phyloP scores from a whole-genome alignment of 1,140 invertebrate species.

The Cryptotermes secundus region DNA sequence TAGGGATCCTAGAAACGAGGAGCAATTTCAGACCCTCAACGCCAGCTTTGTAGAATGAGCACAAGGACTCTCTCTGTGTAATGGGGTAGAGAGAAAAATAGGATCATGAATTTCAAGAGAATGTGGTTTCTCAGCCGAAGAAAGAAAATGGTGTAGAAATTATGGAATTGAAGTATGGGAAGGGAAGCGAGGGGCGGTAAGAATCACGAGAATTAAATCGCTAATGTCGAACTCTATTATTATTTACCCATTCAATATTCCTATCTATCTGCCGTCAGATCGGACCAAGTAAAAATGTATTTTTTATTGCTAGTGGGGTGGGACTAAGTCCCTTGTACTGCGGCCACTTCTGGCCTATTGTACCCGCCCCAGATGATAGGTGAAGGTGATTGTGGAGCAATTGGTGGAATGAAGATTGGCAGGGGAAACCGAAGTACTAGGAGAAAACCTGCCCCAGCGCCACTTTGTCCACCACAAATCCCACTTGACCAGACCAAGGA shows the following conservation, averaged over 20 bases:
- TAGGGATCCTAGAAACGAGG: neutral
- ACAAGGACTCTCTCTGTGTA: slow-evolving; percentile 15
- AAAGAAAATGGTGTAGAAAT: neutral
- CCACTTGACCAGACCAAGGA: no score
- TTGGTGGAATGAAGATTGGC: no score
- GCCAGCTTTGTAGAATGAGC: slow-evolving; percentile 15
- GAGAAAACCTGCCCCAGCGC: no score
- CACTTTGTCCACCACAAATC: no score
- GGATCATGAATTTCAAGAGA: slow-evolving; percentile 22
- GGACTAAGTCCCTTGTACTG: no score
- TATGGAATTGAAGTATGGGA: neutral
- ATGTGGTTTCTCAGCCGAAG: slow-evolving; percentile 10
- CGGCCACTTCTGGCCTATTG: no score
- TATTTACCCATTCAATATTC: neutral
- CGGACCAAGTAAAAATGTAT: no score
- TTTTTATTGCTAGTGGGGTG: no score
- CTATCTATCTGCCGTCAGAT: neutral
- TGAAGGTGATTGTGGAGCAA: no score
- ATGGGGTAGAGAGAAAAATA: slow-evolving; percentile 25
- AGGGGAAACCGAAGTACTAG: no score
- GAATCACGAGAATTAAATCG: neutral
- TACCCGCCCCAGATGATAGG: no score
- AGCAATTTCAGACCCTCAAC: slow-evolving; percentile 6
- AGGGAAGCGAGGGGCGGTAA: neutral
- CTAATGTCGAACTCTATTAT: neutral